Percentiles rank a stretch among this genome's conserved stretches.
These are phyloP conservation scores for Sylvicola fuscatus DNA, from an alignment of 2,888 invertebrate species.

Conservation along the genomic window DNA sequence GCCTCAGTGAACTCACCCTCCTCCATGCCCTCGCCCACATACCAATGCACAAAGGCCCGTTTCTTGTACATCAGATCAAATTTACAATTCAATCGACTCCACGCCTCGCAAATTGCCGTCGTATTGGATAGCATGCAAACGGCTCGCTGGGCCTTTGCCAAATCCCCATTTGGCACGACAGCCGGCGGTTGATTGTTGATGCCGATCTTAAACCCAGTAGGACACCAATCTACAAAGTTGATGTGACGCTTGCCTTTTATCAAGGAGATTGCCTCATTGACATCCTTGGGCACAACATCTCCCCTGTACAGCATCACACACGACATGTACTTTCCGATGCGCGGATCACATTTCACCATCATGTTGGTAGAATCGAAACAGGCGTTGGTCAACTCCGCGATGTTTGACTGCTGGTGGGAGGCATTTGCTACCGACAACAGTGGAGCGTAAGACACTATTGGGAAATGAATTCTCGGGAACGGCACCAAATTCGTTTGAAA, in stretches of 20 bases:
- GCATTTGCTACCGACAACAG: slow-evolving; percentile 47
- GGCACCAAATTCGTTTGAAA: slow-evolving; percentile 46
- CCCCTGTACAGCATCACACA: slow-evolving; percentile 60
- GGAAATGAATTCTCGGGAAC: slow-evolving; percentile 50
- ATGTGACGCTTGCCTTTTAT: slow-evolving; percentile 39
- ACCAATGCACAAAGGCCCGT: slow-evolving; percentile 84
- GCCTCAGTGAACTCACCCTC: slow-evolving; percentile 70
- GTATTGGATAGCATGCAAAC: slow-evolving; percentile 84
- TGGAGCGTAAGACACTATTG: slow-evolving; percentile 46
- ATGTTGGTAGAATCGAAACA: slow-evolving; percentile 79
- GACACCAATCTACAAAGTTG: slow-evolving; percentile 47
- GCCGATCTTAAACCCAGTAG: slow-evolving; percentile 78
- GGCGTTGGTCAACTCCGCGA: slow-evolving; percentile 61
- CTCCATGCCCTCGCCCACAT: slow-evolving; percentile 64
- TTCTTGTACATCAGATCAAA: slow-evolving; percentile 85
- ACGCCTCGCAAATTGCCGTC: slow-evolving; percentile 65
- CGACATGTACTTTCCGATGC: slow-evolving; percentile 35
- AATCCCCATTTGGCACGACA: slow-evolving; percentile 51
- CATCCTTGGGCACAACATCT: slow-evolving; percentile 51
- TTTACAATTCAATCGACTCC: slow-evolving; percentile 71
- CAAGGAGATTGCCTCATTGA: slow-evolving; percentile 51
- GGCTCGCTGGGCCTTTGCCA: slow-evolving; percentile 66
- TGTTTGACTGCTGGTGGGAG: slow-evolving; percentile 10
- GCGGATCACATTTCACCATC: slow-evolving; percentile 78
- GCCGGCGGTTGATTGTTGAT: slow-evolving; percentile 73